These are phyloP conservation scores for Periophthalmus modestus DNA, from an alignment of 2,113 vertebrate genomes.

Conservation along the genomic window DNA sequence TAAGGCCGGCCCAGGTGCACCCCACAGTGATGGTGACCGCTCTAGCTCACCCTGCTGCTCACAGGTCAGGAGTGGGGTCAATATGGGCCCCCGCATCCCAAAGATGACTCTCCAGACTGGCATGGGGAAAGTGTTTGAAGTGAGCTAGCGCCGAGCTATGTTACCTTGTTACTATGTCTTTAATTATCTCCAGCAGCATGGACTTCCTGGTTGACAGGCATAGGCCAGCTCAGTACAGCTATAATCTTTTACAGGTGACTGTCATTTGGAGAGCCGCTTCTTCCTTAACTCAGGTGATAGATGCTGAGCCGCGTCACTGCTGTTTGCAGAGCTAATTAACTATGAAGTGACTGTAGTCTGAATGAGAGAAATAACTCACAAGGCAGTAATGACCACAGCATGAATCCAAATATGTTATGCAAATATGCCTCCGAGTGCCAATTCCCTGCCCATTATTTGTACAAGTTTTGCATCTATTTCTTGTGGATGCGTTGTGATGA, in stretches of 20 bases:
- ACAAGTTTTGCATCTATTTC: constrained; percentile 54
- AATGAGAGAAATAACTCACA: constrained; percentile 21
- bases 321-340: constrained; percentile 60
- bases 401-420: constrained; percentile 78
- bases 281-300: constrained; percentile 55
- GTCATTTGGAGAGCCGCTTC: constrained; percentile 45
- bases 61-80: constrained; percentile 73
- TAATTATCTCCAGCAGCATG: constrained; percentile 88
- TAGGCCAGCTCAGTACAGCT: constrained; percentile 70
- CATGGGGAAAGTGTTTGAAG: constrained; percentile 79
- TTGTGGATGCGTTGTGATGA: constrained; percentile 50
- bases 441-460: constrained; percentile 59
- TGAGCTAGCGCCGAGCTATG: constrained; percentile 64
- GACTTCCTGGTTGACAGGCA: constrained; percentile 78
- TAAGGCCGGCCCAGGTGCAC: constrained; percentile 69
- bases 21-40: constrained; percentile 62
- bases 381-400: constrained; percentile 66
- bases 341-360: constrained; percentile 45
- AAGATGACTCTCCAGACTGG: constrained; percentile 74
- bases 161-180: constrained; percentile 81
- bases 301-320: constrained; percentile 26
- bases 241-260: constrained; percentile 89
- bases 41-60: constrained; percentile 53
- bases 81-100: constrained; percentile 67
- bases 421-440: constrained; percentile 69